These are phyloP conservation scores for Esox masquinongy DNA, from an alignment of 2,797 vertebrate genomes.

Conservation along the genomic window DNA sequence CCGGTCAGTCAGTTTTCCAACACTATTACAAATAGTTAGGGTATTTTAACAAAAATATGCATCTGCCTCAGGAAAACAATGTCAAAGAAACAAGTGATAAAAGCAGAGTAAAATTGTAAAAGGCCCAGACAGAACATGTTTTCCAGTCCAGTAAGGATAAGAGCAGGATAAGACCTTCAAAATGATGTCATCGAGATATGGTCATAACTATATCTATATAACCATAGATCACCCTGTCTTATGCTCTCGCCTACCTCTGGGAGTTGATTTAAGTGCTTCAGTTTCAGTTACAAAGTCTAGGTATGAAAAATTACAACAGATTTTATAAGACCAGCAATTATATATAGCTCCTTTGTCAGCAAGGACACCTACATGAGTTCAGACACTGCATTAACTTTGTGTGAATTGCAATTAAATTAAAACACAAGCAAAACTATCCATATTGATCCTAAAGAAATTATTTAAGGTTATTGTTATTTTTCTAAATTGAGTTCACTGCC, in stretches of 20 bases:
- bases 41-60: neutral
- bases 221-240: constrained; percentile 22
- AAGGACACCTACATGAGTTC: neutral
- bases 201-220: constrained; percentile 19
- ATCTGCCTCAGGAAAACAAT: neutral
- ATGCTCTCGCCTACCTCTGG: neutral
- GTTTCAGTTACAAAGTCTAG: neutral
- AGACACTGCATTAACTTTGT: neutral
- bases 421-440: neutral
- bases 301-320: constrained; percentile 13
- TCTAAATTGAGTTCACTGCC: neutral
- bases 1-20: too few relatives aligned
- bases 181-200: constrained; percentile 22
- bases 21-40: too few relatives aligned
- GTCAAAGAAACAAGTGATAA: neutral
- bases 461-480: too few relatives aligned
- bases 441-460: neutral
- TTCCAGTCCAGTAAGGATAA: constrained; percentile 8
- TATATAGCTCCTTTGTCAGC: neutral
- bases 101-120: neutral
- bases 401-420: neutral
- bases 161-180: constrained; percentile 21
- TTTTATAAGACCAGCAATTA: constrained; percentile 10
- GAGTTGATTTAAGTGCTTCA: constrained; percentile 19
- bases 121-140: neutral